Base-by-base conservation (phyloP, 2,888 invertebrate genomes). In the Subacronicta megacephala region DNA sequence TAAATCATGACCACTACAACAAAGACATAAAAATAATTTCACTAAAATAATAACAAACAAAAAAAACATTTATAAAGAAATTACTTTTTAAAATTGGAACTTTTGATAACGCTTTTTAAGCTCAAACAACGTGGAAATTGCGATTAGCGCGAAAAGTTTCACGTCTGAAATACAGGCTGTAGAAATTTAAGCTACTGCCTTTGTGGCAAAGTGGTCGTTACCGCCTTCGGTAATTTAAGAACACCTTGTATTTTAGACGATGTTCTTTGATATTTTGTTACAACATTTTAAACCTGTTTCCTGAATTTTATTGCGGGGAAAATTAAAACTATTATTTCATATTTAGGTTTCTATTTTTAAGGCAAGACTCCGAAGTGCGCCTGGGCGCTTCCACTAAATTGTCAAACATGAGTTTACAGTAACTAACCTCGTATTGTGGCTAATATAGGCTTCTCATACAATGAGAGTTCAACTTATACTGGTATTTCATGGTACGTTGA, bases 171-270 rank as follows among this genome's bases (percentile, higher is more conserved):
- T 49, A 54, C 58, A 59, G 55, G 46, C 17, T 52, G 63, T 55
- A 57, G 60, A 73, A 83, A 84, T 82, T 79, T 71, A 70, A 81
- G 75, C 72, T 66, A 31, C 53, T 45, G 66, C 70, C 74, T 80
- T 82, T 83, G 82, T 78, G 69, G 61, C 54, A 81, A 85, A 85
- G 83, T 85, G 84, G 78, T 72, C 75, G 77, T 85, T 85, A 81
- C 67, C 75, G 77, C 84, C 83, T 81, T 65, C 75, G 78, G 80
- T 75, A 78, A 75, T 62, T 80, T 80, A 78, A 71, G 60, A 53
- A 55, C 58, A 75, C n/a, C 70, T 69, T 72, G 71, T 77, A 78
- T 66, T 66, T 65, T 62, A 63, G 61, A 33, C 43, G 36, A 49
- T 36, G 60, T 41, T 58, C 58, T 45, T 54, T 74, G 51, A 74